Base-by-base conservation (phyloP, 2,888 invertebrate species). In the Metacarcinus magister region DNA sequence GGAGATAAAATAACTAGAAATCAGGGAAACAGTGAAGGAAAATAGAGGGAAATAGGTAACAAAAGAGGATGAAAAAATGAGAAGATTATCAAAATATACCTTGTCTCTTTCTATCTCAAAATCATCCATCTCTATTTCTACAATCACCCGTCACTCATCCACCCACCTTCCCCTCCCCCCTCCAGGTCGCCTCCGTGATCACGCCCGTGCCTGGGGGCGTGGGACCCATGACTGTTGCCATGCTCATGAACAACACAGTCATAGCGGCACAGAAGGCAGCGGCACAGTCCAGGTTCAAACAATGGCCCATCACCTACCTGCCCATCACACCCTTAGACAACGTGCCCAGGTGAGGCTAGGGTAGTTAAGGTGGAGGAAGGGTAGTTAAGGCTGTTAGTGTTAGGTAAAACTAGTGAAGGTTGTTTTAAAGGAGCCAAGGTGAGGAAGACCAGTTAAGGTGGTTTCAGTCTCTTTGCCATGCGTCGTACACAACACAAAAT, bases 141-240 rank as follows among this genome's bases (percentile, higher is more conserved):
- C 0, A 0, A 67, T 67, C 67, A 16, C 2, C 8, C 54, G 0
- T 13, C 54, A 67, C n/a, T 4, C 23, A 67, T 67, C 67, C 54
- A 54, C 19, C 54, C 10, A 54, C 54, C 10, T 10, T 1, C 67
- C 67, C 19, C 67, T 10, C 23, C 67, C 23, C 67, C 23, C 43
- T 23, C 0, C 97, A 98, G 97, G 98, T 99, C 96, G 99, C 99
- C 28, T 98, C 99, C 0, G 98, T 98, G 98, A 99, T 99, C 97
- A 99, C 99, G 44, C 99, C 99, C 5, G 99, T 99, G 94, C 99
- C 99, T 19, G 99, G 99, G 95, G 99, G 99, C 97, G 99, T 99
- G 96, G 99, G 99, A 0, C 99, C 99, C 28, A 99, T 99, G 99
- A 99, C 99, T 0, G 99, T 99, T 97, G 99, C 99, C 39, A 99